Evolutionary conservation across 2,888 invertebrate genomes (phyloP).

Genomic region (Xylocampa areola): DNA sequence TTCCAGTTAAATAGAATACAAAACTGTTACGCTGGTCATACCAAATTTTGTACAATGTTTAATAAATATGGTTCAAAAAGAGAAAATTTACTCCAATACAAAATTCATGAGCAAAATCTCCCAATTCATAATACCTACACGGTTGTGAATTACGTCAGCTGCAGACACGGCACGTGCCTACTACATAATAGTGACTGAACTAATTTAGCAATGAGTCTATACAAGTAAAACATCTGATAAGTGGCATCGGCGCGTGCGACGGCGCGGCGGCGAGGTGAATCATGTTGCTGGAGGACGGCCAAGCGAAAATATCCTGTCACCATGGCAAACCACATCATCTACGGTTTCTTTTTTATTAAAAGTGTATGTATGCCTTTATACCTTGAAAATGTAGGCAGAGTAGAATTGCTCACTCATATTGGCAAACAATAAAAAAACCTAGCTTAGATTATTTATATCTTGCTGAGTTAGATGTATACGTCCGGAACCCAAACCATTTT

Average conservation of each 20-base stretch:
- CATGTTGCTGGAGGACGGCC: constrained; percentile 55
- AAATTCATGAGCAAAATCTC: constrained; percentile 13
- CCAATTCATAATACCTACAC: constrained; percentile 13
- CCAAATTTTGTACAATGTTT: no score
- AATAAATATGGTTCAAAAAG: no score
- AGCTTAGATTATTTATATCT: no score
- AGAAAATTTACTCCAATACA: not conserved
- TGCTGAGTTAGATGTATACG: no score
- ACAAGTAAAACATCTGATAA: constrained; percentile 48
- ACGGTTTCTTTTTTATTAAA: constrained; percentile 32
- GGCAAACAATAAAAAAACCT: no score
- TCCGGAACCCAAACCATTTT: no score
- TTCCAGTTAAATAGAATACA: no score
- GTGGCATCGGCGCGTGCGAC: constrained; percentile 24
- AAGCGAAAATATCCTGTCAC: constrained; percentile 47
- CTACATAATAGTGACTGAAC: constrained; percentile 38
- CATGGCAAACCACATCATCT: constrained; percentile 15
- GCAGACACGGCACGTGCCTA: constrained; percentile 34
- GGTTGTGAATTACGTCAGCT: constrained; percentile 28
- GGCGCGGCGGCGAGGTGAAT: constrained; percentile 31
- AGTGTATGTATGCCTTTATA: not conserved
- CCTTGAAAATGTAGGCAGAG: not conserved
- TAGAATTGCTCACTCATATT: no score
- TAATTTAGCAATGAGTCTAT: constrained; percentile 58
- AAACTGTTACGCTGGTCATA: no score